Base-by-base conservation (phyloP, 2,888 invertebrate species). In the Gymnosoma rotundatum region DNA sequence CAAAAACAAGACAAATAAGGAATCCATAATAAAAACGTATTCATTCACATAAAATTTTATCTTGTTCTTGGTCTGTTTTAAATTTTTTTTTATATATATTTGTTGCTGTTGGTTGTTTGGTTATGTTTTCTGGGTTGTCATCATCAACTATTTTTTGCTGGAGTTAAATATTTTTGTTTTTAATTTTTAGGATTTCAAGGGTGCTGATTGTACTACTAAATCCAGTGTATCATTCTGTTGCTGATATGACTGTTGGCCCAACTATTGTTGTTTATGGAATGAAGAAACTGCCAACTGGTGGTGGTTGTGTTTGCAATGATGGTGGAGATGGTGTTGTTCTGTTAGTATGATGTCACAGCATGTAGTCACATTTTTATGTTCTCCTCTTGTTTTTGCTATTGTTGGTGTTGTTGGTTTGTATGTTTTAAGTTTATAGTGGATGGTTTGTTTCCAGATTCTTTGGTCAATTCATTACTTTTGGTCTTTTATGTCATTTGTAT, bases 321-420 rank as follows among this genome's bases (percentile, higher is more conserved):
- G 79, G 60, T 82, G 70, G 67, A 80, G 86, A 81, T 79, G 83
- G 82, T 76, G 86, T 81, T 81, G 80, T 83, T 58, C 81, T 84
- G 84, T 78, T 84, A 74, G 81, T 84, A 81, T 81, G 84, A 84
- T 84, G 84, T 84, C 84, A 84, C 84, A 84, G 84, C 84, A 81
- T 84, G 84, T 84, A 84, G 84, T 81, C 84, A 84, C 84, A 84
- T 84, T 84, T 84, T 78, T 81, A 81, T 81, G 81, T 81, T 78
- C 70, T 74, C 70, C 64, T 78, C 60, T 66, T 78, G 74, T 81
- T 72, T 25, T 25, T 72, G 74, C 25, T 79, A 63, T 64, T 70
- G 74, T 70, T 74, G 14, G n/a, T 64, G 48, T 61, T 76, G 48
- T 61, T 74, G 38, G 63, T 74, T 69, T 64, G 64, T 79, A 58